phyloP scores from a whole-genome alignment of 2,888 invertebrate species.

The Seira sanloemensis region DNA sequence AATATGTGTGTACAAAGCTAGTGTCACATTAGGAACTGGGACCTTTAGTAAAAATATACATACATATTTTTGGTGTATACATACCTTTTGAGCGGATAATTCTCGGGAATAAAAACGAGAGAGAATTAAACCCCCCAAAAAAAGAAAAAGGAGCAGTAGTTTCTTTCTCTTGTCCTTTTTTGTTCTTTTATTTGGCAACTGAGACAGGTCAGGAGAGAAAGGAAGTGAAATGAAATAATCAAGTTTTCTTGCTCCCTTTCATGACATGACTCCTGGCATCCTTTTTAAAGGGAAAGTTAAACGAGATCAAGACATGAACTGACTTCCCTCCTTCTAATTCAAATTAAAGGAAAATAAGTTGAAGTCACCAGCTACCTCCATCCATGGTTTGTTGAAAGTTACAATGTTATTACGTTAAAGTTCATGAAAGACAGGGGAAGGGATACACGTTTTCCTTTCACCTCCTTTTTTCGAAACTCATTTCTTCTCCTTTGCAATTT shows the following conservation, averaged over 20 bases:
- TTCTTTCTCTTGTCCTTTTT: too few relatives aligned
- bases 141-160: constrained; percentile 1
- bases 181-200: constrained; percentile 31
- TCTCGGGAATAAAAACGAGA: background rate
- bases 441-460: constrained; percentile 32
- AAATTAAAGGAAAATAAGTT: constrained; percentile 61
- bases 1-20: too few relatives aligned
- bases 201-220: constrained; percentile 39
- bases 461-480: constrained; percentile 50
- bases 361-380: constrained; percentile 50
- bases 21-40: too few relatives aligned
- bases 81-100: too few relatives aligned
- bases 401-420: constrained; percentile 26
- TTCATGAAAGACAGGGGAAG: constrained; percentile 5
- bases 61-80: too few relatives aligned
- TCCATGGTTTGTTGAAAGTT: constrained; percentile 42
- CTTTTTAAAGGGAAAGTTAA: too few relatives aligned
- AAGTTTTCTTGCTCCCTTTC: constrained; percentile 54
- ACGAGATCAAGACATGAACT: too few relatives aligned
- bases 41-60: too few relatives aligned
- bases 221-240: constrained; percentile 60
- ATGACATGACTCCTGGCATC: too few relatives aligned
- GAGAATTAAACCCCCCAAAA: background rate
- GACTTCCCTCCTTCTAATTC: constrained; percentile 59
- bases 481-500: constrained; percentile 65